Percentiles rank a stretch among this genome's conserved stretches.
These are phyloP conservation scores for Euzetes globulus DNA, from an alignment of 2,888 invertebrate genomes.

Conservation along the genomic window DNA sequence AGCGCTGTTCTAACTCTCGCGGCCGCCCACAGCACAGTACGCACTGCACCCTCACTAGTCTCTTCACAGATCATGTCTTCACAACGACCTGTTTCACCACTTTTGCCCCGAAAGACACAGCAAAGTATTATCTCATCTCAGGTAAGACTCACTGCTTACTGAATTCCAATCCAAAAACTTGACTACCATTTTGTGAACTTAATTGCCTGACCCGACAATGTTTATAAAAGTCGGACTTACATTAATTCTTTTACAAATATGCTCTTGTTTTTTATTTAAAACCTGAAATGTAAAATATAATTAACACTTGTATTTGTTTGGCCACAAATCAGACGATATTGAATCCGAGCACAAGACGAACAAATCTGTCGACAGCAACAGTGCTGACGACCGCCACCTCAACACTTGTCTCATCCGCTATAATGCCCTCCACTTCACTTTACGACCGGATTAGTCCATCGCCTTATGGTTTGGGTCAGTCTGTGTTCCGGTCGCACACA, in stretches of 20 bases:
- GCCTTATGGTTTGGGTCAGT: neutral
- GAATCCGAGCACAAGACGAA: constrained; percentile 25
- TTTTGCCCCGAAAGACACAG: constrained; percentile 7
- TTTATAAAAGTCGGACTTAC: no score
- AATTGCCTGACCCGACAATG: no score
- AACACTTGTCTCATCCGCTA: constrained; percentile 17
- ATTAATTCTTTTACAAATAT: no score
- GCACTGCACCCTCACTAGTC: neutral
- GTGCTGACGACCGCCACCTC: constrained; percentile 17
- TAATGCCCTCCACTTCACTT: neutral
- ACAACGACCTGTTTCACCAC: constrained; percentile 26
- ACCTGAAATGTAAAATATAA: no score
- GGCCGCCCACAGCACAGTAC: constrained; percentile 33
- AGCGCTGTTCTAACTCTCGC: constrained; percentile 39
- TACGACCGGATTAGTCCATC: constrained; percentile 8
- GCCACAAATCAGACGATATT: neutral
- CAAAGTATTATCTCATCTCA: constrained; percentile 3
- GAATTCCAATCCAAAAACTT: neutral
- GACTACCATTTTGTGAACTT: no score
- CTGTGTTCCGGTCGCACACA: neutral
- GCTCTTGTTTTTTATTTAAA: no score
- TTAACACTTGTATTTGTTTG: neutral
- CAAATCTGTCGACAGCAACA: constrained; percentile 25
- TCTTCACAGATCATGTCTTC: neutral
- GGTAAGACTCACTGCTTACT: neutral